These are phyloP conservation scores for Somateria mollissima DNA, from an alignment of 2,797 vertebrate genomes.

Conservation along the genomic window DNA sequence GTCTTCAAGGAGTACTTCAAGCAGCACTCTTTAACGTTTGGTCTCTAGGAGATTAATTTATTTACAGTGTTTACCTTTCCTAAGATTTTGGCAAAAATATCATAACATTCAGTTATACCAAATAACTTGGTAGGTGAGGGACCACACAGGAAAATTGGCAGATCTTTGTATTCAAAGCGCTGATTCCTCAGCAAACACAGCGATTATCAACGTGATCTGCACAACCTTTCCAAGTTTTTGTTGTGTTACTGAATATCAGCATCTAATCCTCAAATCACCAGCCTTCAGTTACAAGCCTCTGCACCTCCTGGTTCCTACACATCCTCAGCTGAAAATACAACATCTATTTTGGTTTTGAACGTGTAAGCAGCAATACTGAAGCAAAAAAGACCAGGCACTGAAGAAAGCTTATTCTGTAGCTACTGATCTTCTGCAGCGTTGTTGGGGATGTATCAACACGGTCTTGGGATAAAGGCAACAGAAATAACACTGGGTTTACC, in stretches of 20 bases:
- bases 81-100: neutral
- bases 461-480: neutral
- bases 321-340: neutral
- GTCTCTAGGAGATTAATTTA: neutral
- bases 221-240: neutral
- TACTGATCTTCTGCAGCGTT: neutral
- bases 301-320: neutral
- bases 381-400: neutral
- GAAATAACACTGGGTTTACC: neutral
- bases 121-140: neutral
- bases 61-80: neutral
- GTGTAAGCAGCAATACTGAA: neutral
- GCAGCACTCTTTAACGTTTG: neutral
- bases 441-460: neutral
- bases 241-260: neutral
- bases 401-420: neutral
- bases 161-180: neutral
- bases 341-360: neutral
- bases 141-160: constrained; percentile 15
- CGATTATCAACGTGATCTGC: neutral
- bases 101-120: neutral
- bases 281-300: neutral
- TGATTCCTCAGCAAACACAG: neutral
- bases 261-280: neutral
- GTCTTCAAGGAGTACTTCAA: neutral